Percentiles rank a stretch among this genome's conserved stretches.
Conservation (phyloP, 2,888 invertebrate genomes). For the Ectemnius continuus region DNA sequence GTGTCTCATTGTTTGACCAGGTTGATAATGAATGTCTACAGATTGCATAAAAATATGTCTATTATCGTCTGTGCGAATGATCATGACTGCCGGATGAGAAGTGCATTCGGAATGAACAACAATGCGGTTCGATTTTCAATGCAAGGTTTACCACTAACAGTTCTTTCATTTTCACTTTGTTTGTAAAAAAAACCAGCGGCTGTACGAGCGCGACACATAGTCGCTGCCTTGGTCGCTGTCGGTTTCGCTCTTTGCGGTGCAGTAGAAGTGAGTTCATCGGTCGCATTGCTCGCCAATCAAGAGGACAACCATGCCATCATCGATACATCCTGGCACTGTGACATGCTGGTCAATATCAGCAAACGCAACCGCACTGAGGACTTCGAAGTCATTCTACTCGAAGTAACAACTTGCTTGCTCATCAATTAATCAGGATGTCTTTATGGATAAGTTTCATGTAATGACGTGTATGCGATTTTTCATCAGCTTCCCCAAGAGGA, state of each 20-base stretch:
- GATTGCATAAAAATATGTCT: constrained; percentile 10
- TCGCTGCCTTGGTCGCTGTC: constrained; percentile 79
- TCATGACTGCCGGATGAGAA: not conserved
- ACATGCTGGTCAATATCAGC: constrained; percentile 75
- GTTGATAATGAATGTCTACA: constrained; percentile 33
- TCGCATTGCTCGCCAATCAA: constrained; percentile 80
- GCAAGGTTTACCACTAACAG: not conserved
- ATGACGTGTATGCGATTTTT: not conserved
- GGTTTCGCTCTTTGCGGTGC: constrained; percentile 81
- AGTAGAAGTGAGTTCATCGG: constrained; percentile 81
- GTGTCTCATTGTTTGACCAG: constrained; percentile 20
- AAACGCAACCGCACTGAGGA: constrained; percentile 75
- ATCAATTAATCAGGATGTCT: not conserved
- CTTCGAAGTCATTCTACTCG: constrained; percentile 72
- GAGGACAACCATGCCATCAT: constrained; percentile 76
- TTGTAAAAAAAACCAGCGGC: constrained; percentile 66
- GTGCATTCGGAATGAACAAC: not conserved
- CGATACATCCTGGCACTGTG: constrained; percentile 76
- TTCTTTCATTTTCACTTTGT: constrained; percentile 4
- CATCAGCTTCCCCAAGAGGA: constrained; percentile 79
- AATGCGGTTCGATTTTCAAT: not conserved
- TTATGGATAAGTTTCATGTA: not conserved
- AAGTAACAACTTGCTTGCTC: constrained; percentile 57
- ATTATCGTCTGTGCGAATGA: not conserved
- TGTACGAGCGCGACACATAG: constrained; percentile 79